These are phyloP conservation scores for Champsocephalus esox DNA, from an alignment of 2,797 vertebrate species.

Conservation along the genomic window DNA sequence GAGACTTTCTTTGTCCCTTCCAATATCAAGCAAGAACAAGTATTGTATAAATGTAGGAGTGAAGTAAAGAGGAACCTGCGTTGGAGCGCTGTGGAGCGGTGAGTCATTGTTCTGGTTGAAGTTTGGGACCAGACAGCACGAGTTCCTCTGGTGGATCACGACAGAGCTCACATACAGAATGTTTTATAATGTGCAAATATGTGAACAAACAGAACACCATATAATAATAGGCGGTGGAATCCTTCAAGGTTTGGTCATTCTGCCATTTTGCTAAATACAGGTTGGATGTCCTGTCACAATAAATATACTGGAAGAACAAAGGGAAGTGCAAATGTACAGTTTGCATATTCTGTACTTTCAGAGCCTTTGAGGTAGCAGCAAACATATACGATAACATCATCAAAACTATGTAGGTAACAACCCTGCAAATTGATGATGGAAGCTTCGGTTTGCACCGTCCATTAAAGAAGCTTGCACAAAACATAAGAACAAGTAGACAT, in stretches of 20 bases:
- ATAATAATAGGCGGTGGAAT: neutral
- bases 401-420: neutral
- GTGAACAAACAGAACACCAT: conserved; percentile 21
- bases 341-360: neutral
- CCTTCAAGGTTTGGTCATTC: conserved; percentile 14
- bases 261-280: conserved; percentile 27
- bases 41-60: conserved; percentile 35
- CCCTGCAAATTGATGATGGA: neutral
- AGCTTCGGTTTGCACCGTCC: neutral
- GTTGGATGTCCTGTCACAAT: conserved; percentile 6
- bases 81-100: conserved; percentile 12
- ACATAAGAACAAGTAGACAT: neutral
- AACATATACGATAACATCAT: neutral
- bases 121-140: conserved; percentile 15
- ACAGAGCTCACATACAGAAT: conserved; percentile 10
- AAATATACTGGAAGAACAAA: neutral
- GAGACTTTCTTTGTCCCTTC: conserved; percentile 36
- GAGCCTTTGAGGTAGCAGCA: neutral
- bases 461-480: neutral
- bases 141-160: conserved; percentile 21
- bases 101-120: conserved; percentile 21
- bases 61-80: conserved; percentile 13
- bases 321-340: neutral
- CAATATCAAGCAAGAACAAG: conserved; percentile 37
- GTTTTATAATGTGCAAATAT: conserved; percentile 22